Evolutionary conservation across 2,113 vertebrate genomes (phyloP), one percentile per base, ranked within the genome.

Genomic region (western clawed frog (Xenopus tropicalis)): DNA sequence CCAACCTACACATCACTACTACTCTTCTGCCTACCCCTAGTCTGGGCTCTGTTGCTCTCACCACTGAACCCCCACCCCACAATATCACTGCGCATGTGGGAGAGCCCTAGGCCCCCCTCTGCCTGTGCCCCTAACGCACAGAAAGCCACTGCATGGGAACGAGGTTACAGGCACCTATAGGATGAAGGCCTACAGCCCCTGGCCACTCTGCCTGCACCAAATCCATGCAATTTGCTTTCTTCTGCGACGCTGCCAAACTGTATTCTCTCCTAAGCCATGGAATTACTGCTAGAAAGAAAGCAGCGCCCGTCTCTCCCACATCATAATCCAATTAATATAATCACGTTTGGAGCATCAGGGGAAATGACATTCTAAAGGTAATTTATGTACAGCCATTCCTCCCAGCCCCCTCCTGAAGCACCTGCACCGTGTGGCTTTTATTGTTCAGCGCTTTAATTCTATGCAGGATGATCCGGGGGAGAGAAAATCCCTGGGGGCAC

Each of bases 291-390:
- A 52, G 66, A 61, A 69, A 52, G 21, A 37, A 74, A 52, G 56
- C 56, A 61, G 13, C 19, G 16, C 42, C 66, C 25, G 46, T 42
- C 42, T 61, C 46, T 76, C 25, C 73, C 59, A 76, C 61, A 69
- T 76, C 66, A 69, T 76, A 76, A 76, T 76, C 73, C 73, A 76
- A 69, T 76, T 76, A 76, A 69, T 76, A 56, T 69, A 76, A 69
- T 76, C 57, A 75, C 23, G 46, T 76, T 76, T 76, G 56, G 59
- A 25, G 17, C 46, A 56, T 76, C 73, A 76, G 58, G 73, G 73
- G 58, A 76, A 75, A 69, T 76, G 73, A 76, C 73, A 76, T 69
- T 76, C 58, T 56, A 76, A 69, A 76, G 73, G 73, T 74, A 74
- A 74, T 74, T 74, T 74, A 74, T 76, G 73, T 76, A 76, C 37